Conservation (phyloP, 2,888 invertebrate genomes). For the Hirtodrosophila histrioides region DNA sequence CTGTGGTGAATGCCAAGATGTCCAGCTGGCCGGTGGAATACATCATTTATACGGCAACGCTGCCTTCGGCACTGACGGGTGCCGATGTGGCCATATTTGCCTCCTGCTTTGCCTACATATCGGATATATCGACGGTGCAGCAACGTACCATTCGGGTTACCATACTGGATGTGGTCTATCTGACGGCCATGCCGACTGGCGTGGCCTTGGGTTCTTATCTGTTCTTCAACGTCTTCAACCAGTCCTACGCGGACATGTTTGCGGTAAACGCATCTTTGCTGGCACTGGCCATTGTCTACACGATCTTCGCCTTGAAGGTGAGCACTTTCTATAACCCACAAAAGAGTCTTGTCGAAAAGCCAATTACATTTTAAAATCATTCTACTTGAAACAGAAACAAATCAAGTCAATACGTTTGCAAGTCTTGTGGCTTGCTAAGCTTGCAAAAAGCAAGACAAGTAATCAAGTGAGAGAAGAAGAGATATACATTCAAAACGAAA, state of each 20-base stretch:
- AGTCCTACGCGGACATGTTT: conserved; percentile 91
- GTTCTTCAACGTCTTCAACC: conserved; percentile 86
- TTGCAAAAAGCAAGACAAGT: too few relatives aligned
- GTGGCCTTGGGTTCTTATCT: conserved; percentile 90
- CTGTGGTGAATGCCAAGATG: conserved; percentile 88
- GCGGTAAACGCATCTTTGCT: conserved; percentile 88
- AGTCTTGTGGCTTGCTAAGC: too few relatives aligned
- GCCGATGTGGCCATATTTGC: conserved; percentile 93
- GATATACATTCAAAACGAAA: too few relatives aligned
- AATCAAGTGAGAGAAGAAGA: too few relatives aligned
- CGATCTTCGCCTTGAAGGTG: conserved; percentile 86
- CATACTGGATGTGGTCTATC: conserved; percentile 91
- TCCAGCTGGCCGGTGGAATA: conserved; percentile 90
- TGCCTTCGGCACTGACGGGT: conserved; percentile 91
- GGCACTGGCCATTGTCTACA: conserved; percentile 87
- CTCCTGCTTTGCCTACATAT: conserved; percentile 91
- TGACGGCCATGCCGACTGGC: conserved; percentile 93
- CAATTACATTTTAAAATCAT: too few relatives aligned
- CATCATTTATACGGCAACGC: conserved; percentile 90
- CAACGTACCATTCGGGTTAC: conserved; percentile 92
- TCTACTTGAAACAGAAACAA: too few relatives aligned
- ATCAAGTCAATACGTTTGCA: too few relatives aligned
- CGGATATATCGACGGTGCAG: conserved; percentile 89
- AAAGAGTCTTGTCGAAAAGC: too few relatives aligned
- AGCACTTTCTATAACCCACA: conserved; percentile 6